Base-by-base conservation (phyloP, 2,888 invertebrate species). In the Hypolimnas misippus region DNA sequence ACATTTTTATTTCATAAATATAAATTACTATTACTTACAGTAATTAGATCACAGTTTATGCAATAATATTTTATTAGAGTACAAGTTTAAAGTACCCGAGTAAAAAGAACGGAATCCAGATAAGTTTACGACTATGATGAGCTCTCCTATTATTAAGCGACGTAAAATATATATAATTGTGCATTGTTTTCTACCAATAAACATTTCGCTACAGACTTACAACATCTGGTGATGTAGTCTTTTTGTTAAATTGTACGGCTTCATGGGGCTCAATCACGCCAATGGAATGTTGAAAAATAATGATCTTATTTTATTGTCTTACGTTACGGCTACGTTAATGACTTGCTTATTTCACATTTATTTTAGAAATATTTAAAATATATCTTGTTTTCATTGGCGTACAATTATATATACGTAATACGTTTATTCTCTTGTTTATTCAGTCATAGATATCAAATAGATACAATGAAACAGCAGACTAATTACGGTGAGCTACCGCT, bases 241-340 rank as follows among this genome's bases (percentile, higher is more conserved):
- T 79, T 79, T 77, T 79, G 70, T 71, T 57, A 70, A 74, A 73
- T 81, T 73, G 71, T 83, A 83, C 66, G 79, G 82, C 77, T 82
- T 83, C 78, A 69, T 76, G 76, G 21, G 71, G 51, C 61, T 12
- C 31, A 19, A 53, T 38, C 21, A 53, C 14, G 49, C 16, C 14
- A 6, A 29, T 8, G 14, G 49, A 14, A 29, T 49, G 12, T 10
- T 5, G 29, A 25, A n/a, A 14, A 14, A 49, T 29, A 5, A 25
- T 49, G 7, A 29, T 56, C 42, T 56, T 61, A 55, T 56, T 40
- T 38, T n/a, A 38, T 38, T 12, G 21, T 44, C n/a, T n/a, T n/a
- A n/a, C n/a, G n/a, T n/a, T n/a, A n/a, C n/a, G n/a, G n/a, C n/a
- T n/a, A n/a, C n/a, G n/a, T n/a, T n/a, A n/a, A n/a, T n/a, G n/a